Conservation (phyloP, 92 coral and sea anemone genomes). For the Diadumene lineata region DNA sequence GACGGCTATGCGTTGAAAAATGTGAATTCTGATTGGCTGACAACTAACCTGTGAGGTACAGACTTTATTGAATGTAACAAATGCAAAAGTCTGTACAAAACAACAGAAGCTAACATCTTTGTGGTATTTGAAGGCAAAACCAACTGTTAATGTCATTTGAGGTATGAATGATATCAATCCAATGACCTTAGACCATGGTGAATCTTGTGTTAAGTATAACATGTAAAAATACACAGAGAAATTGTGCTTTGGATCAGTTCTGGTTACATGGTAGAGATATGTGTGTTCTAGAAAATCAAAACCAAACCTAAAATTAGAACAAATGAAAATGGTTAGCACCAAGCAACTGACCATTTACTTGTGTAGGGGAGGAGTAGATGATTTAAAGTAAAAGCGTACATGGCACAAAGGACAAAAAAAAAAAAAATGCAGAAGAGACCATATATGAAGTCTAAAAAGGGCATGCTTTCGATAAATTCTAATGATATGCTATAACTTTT, state of each 20-base stretch:
- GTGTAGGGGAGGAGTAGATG: too few species aligned
- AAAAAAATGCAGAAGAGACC: background rate
- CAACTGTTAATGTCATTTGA: constrained; percentile 71
- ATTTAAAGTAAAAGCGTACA: too few species aligned
- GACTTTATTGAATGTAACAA: constrained; percentile 97
- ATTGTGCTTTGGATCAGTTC: constrained; percentile 92
- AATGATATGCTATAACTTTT: too few species aligned
- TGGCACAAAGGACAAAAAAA: too few species aligned
- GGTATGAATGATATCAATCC: constrained; percentile 89
- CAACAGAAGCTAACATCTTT: constrained; percentile 86
- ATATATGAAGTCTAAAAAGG: too few species aligned
- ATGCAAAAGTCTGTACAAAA: constrained; percentile 95
- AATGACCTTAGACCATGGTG: constrained; percentile 64
- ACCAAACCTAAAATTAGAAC: constrained; percentile 86
- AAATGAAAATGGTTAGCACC: constrained; percentile 8
- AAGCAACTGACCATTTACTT: constrained; percentile 7
- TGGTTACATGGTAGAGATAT: constrained; percentile 92
- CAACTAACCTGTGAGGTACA: constrained; percentile 93
- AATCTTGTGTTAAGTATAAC: constrained; percentile 85
- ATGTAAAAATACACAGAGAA: constrained; percentile 97
- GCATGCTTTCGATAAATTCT: too few species aligned
- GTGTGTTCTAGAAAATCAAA: constrained; percentile 96
- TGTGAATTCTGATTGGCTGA: background rate
- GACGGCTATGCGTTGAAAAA: too few species aligned
- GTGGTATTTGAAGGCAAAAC: constrained; percentile 74